Conservation (phyloP, 2,888 invertebrate genomes). For the Harpalus rufipes region DNA sequence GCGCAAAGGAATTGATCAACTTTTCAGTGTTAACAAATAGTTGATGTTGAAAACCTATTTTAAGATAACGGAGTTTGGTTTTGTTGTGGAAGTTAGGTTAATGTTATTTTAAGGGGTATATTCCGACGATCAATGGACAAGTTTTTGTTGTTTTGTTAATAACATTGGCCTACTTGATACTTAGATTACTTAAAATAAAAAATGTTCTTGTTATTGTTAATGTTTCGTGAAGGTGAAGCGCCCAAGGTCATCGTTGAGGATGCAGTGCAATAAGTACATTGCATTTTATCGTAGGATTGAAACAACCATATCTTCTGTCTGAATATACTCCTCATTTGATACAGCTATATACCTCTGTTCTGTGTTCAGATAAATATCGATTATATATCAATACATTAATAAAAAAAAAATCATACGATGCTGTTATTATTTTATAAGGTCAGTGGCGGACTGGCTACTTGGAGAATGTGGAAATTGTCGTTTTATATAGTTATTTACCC, state of each 20-base stretch:
- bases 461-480: no score
- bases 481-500: no score
- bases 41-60: slow-evolving; percentile 51
- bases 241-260: no score
- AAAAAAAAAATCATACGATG: no score
- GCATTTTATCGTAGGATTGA: no score
- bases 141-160: neutral
- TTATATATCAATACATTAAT: no score
- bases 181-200: neutral
- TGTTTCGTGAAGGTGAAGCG: no score
- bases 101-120: neutral
- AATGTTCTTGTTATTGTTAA: no score
- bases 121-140: neutral
- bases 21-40: slow-evolving; percentile 42
- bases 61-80: slow-evolving; percentile 31
- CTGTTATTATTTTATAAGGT: no score
- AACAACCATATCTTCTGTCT: neutral
- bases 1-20: slow-evolving; percentile 57
- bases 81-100: no score
- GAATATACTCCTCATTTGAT: slow-evolving; percentile 14
- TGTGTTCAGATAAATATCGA: neutral
- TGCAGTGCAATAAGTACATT: no score
- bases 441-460: no score
- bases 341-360: neutral
- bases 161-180: neutral